These are phyloP conservation scores for Phaethon lepturus DNA, from an alignment of 2,113 vertebrate species.

Conservation along the genomic window DNA sequence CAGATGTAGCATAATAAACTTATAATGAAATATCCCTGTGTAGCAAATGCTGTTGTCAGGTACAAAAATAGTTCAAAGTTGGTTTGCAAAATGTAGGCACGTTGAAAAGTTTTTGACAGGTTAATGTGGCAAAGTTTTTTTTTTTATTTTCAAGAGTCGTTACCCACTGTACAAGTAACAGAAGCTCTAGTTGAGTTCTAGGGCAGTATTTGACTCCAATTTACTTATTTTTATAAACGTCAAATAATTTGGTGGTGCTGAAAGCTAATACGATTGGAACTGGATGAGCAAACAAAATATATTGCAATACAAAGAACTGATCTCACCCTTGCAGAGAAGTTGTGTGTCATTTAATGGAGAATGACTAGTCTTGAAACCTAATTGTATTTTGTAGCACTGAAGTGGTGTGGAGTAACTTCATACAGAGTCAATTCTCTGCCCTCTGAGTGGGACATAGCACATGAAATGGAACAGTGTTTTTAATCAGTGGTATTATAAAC, in stretches of 20 bases:
- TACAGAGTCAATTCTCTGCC: accelerated
- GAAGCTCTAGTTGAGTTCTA: not conserved
- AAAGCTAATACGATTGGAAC: not conserved
- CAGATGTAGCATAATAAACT: not conserved
- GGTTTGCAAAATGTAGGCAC: not conserved
- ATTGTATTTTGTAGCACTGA: not conserved
- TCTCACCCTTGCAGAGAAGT: not conserved
- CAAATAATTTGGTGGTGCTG: not conserved
- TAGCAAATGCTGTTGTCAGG: not conserved
- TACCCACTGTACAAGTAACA: not conserved
- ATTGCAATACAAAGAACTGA: not conserved
- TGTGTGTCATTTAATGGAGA: not conserved
- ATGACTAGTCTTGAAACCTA: not conserved
- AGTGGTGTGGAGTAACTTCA: not conserved
- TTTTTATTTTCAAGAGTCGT: not conserved
- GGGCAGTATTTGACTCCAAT: not conserved
- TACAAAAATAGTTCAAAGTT: not conserved
- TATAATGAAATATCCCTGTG: not conserved
- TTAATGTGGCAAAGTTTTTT: not conserved
- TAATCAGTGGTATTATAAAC: not conserved
- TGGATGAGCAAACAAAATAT: not conserved
- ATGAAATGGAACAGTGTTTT: not conserved
- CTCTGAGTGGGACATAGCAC: not conserved
- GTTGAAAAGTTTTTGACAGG: not conserved
- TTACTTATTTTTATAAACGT: not conserved